Evolutionary conservation across 2,113 vertebrate species (phyloP).

Genomic region (Coregonus clupeaformis): DNA sequence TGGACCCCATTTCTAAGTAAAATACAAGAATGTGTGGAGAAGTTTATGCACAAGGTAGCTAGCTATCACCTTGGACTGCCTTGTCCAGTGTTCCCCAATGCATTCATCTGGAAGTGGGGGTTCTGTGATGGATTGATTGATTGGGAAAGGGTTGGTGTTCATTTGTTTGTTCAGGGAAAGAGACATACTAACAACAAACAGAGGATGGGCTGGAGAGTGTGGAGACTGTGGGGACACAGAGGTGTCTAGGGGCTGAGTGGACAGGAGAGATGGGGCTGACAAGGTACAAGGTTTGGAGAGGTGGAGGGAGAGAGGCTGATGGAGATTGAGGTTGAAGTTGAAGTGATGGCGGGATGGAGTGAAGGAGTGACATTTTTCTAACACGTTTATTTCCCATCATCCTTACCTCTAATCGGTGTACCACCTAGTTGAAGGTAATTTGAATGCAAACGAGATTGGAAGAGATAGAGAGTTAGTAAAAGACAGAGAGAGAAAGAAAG

Average conservation of each 20-base stretch:
- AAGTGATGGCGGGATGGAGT: too few relatives aligned
- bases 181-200: constrained; percentile 42
- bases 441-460: constrained; percentile 97
- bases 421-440: constrained; percentile 96
- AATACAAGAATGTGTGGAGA: background rate
- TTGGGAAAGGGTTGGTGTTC: constrained; percentile 58
- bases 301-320: constrained; percentile 70
- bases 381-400: constrained; percentile 80
- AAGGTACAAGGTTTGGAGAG: constrained; percentile 16
- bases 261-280: too few relatives aligned
- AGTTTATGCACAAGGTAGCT: constrained; percentile 21
- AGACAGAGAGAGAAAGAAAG: too few relatives aligned
- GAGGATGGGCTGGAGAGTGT: too few relatives aligned
- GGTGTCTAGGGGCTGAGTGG: too few relatives aligned
- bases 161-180: constrained; percentile 61
- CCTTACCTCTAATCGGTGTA: constrained; percentile 99
- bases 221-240: too few relatives aligned
- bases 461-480: constrained; percentile 77
- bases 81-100: constrained; percentile 13
- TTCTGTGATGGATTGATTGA: constrained; percentile 12
- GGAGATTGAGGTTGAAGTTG: constrained; percentile 46
- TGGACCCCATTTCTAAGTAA: too few relatives aligned
- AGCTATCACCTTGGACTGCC: constrained; percentile 25
- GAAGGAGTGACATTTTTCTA: constrained; percentile 75
- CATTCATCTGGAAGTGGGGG: too few relatives aligned